Percentiles rank a stretch among this genome's conserved stretches.
phyloP scores from a whole-genome alignment of 2,797 vertebrate genomes.

The Rhynchotus rufescens region DNA sequence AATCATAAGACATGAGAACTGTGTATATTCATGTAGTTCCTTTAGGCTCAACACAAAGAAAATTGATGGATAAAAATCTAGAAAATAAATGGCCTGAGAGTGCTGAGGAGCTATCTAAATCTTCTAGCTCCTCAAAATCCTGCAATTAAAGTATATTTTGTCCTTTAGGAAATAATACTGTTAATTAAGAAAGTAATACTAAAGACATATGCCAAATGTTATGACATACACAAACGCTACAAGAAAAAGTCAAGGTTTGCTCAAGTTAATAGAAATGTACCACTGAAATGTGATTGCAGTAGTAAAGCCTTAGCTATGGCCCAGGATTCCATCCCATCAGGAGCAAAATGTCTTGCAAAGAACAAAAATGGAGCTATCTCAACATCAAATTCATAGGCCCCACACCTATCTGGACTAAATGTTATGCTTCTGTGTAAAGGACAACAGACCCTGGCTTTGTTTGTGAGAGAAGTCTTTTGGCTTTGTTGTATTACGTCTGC shows the following conservation, averaged over 20 bases:
- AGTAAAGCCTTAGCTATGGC: neutral
- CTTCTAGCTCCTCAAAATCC: neutral
- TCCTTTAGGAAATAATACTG: slow-evolving; percentile 14
- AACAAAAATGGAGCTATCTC: neutral
- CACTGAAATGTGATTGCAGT: neutral
- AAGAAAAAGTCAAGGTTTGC: neutral
- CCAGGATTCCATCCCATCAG: neutral
- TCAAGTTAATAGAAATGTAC: neutral
- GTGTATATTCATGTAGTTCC: neutral
- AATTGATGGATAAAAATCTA: neutral
- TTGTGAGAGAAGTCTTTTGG: neutral
- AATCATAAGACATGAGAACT: neutral
- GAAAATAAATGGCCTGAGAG: neutral
- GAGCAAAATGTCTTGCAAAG: neutral
- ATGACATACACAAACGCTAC: neutral
- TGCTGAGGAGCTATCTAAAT: neutral
- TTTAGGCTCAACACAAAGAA: neutral
- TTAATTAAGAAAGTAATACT: neutral
- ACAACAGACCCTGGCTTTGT: neutral
- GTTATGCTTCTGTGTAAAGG: neutral
- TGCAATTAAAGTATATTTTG: slow-evolving; percentile 11
- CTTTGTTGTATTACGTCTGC: fast-evolving
- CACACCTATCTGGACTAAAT: neutral
- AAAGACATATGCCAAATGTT: neutral
- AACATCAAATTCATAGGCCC: neutral